Evolutionary conservation across 2,113 vertebrate genomes (phyloP).

Genomic region (Xenopus borealis): DNA sequence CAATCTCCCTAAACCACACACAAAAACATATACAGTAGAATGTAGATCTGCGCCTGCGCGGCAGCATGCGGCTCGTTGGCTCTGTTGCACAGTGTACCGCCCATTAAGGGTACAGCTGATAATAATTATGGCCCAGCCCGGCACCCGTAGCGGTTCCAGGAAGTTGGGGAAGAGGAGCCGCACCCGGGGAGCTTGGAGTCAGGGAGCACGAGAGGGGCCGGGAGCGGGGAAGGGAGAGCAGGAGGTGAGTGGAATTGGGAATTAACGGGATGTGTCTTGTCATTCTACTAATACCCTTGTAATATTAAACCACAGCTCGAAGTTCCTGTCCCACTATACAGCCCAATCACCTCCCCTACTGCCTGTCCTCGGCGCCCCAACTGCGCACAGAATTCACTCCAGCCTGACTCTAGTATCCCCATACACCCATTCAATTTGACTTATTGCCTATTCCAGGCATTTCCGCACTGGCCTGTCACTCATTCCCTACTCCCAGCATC

Average conservation of each 20-base stretch:
- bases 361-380: no score
- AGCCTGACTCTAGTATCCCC: no score
- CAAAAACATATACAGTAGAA: no score
- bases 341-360: no score
- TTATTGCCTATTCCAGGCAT: background rate
- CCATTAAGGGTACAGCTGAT: background rate
- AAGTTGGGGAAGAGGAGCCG: slow-evolving; percentile 15
- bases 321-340: no score
- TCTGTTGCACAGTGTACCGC: background rate
- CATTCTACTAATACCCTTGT: no score
- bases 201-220: background rate
- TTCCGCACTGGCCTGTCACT: background rate
- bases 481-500: background rate
- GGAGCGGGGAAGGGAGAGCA: background rate
- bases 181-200: slow-evolving; percentile 8
- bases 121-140: background rate
- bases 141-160: slow-evolving; percentile 12
- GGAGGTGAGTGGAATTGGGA: no score
- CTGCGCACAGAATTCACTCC: no score
- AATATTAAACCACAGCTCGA: no score
- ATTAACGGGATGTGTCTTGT: no score
- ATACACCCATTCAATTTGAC: background rate
- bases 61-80: no score
- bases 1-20: no score
- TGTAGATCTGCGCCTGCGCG: slow-evolving; percentile 5